phyloP scores from a whole-genome alignment of 2,888 invertebrate species.

The Teinopalpus imperialis region DNA sequence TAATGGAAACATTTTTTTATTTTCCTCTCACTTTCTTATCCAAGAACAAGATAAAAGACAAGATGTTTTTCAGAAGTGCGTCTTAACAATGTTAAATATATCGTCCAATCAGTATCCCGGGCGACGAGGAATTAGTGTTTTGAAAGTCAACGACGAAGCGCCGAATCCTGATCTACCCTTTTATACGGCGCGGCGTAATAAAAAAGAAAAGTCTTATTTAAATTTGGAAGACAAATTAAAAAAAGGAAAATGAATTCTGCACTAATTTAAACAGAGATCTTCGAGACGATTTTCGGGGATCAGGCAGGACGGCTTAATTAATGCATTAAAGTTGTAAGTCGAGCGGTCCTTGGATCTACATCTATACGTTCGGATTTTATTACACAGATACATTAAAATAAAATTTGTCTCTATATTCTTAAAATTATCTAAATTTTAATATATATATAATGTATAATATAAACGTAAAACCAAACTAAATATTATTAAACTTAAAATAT shows the following conservation, averaged over 20 bases:
- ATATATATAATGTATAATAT: too few species aligned
- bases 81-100: slow-evolving; percentile 79
- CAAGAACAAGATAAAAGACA: slow-evolving; percentile 65
- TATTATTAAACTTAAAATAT: too few species aligned
- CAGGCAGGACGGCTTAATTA: slow-evolving; percentile 67
- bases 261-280: slow-evolving; percentile 75
- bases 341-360: too few species aligned
- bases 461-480: too few species aligned
- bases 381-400: too few species aligned
- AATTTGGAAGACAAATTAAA: slow-evolving; percentile 79
- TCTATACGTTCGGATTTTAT: too few species aligned
- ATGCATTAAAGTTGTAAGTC: slow-evolving; percentile 65
- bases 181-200: slow-evolving; percentile 68
- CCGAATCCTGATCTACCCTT: slow-evolving; percentile 71
- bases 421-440: too few species aligned
- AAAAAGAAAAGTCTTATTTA: slow-evolving; percentile 76
- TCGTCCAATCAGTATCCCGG: slow-evolving; percentile 78
- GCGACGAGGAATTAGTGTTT: slow-evolving; percentile 75
- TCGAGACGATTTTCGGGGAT: slow-evolving; percentile 69
- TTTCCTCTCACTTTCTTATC: too few species aligned
- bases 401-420: too few species aligned
- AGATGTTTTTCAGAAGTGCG: slow-evolving; percentile 74
- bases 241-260: slow-evolving; percentile 75
- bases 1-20: too few species aligned
- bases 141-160: slow-evolving; percentile 57